Evolutionary conservation across 2,797 vertebrate species (phyloP), one percentile per base, ranked within the genome.

Genomic region (Enteromius thamalakanensis): DNA sequence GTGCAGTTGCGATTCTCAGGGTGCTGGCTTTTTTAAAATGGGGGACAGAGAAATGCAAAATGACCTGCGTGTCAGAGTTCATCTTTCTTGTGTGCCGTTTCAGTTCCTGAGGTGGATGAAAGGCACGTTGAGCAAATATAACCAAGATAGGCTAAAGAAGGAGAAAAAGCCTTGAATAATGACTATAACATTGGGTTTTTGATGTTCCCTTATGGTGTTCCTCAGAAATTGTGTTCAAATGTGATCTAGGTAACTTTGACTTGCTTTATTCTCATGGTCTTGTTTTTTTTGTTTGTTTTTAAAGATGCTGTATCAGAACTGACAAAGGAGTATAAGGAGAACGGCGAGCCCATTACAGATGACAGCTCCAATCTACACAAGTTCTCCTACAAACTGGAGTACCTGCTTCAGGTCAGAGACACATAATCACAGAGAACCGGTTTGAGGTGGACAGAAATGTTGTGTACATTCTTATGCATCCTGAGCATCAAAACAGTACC

Each of bases 361-460:
- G 97, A 99, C 93, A 98, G 96, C 86, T 91, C 90, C 83, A 98
- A 93, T 91, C 92, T 99, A 87, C 97, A 99, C 78, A 99, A 97
- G 87, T 98, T 99, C 91, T 99, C 96, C 85, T 97, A 97, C 88
- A 99, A 98, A 89, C 94, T 99, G 65, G 98, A 99, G 79, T 99
- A 99, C 84, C 94, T 99, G 87, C 91, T 99, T 45, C 98, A 99
- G 95, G 98, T 99, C 88, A 91, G 91, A 55, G 15, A 70, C 17
- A 62, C 26, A 47, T 1, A 40, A 23, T 32, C 1, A 3, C n/a
- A 3, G 12, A 14, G 21, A 34, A 51, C 26, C 10, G 17, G 14
- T 29, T 8, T 10, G 29, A 10, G 47, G n/a, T 26, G 47, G 42
- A 23, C 40, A 0, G 11, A 26, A 42, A 45, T 42, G 10, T 26